phyloP scores from a whole-genome alignment of 2,113 vertebrate genomes.

The Phasianus colchicus region DNA sequence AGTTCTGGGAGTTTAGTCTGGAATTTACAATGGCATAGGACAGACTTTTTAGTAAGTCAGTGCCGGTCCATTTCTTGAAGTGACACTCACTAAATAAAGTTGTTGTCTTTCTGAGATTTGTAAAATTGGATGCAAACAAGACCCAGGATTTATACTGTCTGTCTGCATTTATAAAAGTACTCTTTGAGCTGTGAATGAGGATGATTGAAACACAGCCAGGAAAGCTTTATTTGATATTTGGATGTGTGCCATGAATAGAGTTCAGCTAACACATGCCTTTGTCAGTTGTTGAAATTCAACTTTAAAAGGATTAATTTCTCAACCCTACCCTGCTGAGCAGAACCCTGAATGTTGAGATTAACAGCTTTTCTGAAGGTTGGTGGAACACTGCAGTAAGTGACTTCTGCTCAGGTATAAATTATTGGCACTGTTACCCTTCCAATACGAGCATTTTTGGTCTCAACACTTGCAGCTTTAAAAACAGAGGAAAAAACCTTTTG shows the following conservation, averaged over 20 bases:
- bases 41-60: not conserved
- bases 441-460: not conserved
- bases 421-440: not conserved
- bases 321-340: constrained; percentile 32
- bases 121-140: constrained; percentile 40
- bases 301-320: constrained; percentile 73
- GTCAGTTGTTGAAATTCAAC: constrained; percentile 69
- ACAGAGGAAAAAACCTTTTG: not conserved
- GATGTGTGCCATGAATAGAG: constrained; percentile 55
- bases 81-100: constrained; percentile 20
- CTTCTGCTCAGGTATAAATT: not conserved
- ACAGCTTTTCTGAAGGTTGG: constrained; percentile 7
- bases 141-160: constrained; percentile 50
- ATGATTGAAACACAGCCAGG: constrained; percentile 59
- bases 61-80: not conserved
- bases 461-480: not conserved
- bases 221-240: constrained; percentile 68
- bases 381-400: not conserved
- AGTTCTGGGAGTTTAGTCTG: not conserved
- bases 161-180: constrained; percentile 58
- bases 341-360: constrained; percentile 32
- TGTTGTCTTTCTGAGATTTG: constrained; percentile 22
- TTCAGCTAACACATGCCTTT: constrained; percentile 64
- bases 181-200: constrained; percentile 69
- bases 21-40: not conserved